These are phyloP conservation scores for Cacatua alba DNA, from an alignment of 2,113 vertebrate species.

Conservation along the genomic window DNA sequence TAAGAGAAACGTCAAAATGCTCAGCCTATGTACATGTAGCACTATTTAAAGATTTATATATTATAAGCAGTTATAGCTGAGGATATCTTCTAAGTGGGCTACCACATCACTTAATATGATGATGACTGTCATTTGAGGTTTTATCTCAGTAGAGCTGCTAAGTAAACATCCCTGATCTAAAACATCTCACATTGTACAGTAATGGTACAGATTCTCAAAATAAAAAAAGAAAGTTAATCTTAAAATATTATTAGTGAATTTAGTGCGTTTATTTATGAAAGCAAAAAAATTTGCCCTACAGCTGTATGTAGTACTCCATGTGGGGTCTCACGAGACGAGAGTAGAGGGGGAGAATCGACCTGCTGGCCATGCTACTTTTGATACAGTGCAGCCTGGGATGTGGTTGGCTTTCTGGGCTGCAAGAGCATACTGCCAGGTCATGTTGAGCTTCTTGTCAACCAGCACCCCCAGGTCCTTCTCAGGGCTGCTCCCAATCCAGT, in stretches of 20 bases:
- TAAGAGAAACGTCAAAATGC: background rate
- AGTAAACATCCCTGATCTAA: background rate
- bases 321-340: background rate
- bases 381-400: background rate
- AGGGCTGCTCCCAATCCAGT: background rate
- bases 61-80: background rate
- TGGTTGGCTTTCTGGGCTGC: background rate
- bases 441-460: background rate
- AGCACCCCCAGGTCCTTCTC: background rate
- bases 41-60: background rate
- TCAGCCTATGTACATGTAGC: background rate
- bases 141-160: background rate
- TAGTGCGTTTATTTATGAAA: background rate
- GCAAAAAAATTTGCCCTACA: background rate
- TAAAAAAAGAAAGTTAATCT: background rate
- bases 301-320: too few relatives aligned
- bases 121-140: background rate
- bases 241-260: background rate
- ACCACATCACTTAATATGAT: background rate
- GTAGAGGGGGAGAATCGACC: background rate
- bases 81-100: background rate
- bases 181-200: background rate
- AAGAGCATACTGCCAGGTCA: too few relatives aligned
- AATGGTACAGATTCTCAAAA: background rate
- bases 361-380: background rate